Percentiles rank a stretch among this genome's conserved stretches.
These are phyloP conservation scores for Odontomyia ornata DNA, from an alignment of 2,888 invertebrate genomes.

Conservation along the genomic window DNA sequence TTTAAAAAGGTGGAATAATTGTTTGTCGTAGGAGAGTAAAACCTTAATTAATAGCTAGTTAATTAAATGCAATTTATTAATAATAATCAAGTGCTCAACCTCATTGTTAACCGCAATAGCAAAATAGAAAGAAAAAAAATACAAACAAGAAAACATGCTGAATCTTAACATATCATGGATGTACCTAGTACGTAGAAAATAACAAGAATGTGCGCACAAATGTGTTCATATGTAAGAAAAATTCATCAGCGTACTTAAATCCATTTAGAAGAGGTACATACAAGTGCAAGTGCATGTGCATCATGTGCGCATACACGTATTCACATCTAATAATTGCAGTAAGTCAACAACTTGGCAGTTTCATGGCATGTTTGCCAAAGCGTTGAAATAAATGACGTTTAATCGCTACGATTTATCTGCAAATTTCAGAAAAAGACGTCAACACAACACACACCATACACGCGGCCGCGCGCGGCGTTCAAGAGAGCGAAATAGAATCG, in stretches of 20 bases:
- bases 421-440: background rate
- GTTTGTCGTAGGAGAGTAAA: background rate
- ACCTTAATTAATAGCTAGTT: constrained; percentile 26
- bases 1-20: constrained; percentile 26
- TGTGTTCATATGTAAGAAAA: background rate
- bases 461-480: too few relatives aligned
- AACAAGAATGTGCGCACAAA: background rate
- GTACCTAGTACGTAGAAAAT: background rate
- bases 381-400: constrained; percentile 27
- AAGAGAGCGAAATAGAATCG: background rate
- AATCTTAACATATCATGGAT: background rate
- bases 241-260: too few relatives aligned
- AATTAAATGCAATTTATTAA: constrained; percentile 35
- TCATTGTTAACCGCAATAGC: background rate
- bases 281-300: too few relatives aligned
- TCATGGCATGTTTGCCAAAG: constrained; percentile 22
- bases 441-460: background rate
- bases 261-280: too few relatives aligned
- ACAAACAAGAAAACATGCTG: background rate
- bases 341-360: constrained; percentile 2
- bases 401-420: constrained; percentile 13
- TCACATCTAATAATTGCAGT: constrained; percentile 5
- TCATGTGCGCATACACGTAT: too few relatives aligned
- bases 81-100: constrained; percentile 9
- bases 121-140: background rate